Base-by-base conservation (phyloP, 2,113 vertebrate species). In the Tragelaphus strepsiceros region DNA sequence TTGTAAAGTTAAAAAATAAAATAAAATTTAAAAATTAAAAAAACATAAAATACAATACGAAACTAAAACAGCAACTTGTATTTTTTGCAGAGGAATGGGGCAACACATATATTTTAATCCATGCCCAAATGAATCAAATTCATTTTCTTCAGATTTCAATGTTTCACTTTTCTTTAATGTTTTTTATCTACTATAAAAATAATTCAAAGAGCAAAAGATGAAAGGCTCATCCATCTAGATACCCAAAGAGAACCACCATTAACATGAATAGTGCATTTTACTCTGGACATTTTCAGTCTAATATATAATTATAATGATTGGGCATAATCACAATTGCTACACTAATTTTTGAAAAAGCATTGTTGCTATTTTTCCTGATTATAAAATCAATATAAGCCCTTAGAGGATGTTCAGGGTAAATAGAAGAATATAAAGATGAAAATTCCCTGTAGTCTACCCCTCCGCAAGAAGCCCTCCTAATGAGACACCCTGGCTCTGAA, bases 11-110 rank as follows among this genome's bases (percentile, higher is more conserved):
- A 49, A 49, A 49, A 49, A 49, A 1, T 12, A 12, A 49, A 49
- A 49, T 49, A 3, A 49, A 49, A 49, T 13, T 49, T 1, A 49
- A 49, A 49, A 49, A 12, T 49, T 12, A 1, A 49, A 49, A 49
- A 49, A 49, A 49, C 12, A 49, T 39, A 26, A 97, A 98, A 88
- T 94, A 95, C 32, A 95, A 94, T 32, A 98, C 71, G 95, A 98
- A 97, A 98, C 98, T 97, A 96, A 97, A 97, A 96, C 94, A 96
- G 43, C 64, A 74, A 43, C n/a, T 71, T 97, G 19, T 24, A 43
- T 17, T 77, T 93, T 71, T 88, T 67, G 56, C 92, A 94, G 98
- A 96, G 96, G 94, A 91, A 77, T 0, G 87, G 21, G 32, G 59
- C 3, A n/a, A 46, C 24, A 43, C 8, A 53, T 4, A 32, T 35